A percentile compares a stretch with the other conserved stretches of the same genome.
phyloP scores from a whole-genome alignment of 2,888 invertebrate species.

The Calameuta filiformis region DNA sequence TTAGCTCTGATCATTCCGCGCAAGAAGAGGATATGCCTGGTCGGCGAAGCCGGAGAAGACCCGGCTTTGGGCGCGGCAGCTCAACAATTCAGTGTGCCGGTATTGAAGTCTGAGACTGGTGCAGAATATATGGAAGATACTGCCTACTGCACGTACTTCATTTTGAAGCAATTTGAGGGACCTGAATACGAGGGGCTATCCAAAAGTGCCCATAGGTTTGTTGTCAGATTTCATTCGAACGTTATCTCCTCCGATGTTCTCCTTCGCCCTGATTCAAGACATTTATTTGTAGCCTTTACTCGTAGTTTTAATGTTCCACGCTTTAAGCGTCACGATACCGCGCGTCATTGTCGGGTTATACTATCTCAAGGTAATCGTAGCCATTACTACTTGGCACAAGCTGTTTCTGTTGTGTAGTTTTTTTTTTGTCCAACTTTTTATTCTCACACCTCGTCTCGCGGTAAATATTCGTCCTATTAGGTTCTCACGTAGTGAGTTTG shows the following conservation, averaged over 20 bases:
- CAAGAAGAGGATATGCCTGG: slow-evolving; percentile 73
- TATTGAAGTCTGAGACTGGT: slow-evolving; percentile 73
- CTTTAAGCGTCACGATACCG: not conserved
- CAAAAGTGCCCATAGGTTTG: slow-evolving; percentile 72
- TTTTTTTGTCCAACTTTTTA: not conserved
- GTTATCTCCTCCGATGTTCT: not conserved
- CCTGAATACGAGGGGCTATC: slow-evolving; percentile 77
- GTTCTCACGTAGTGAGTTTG: not conserved
- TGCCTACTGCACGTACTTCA: slow-evolving; percentile 75
- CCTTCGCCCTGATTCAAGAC: not conserved
- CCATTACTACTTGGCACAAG: not conserved
- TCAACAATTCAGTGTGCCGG: slow-evolving; percentile 73
- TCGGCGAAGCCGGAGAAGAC: slow-evolving; percentile 71
- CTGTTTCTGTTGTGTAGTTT: not conserved
- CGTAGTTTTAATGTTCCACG: not conserved
- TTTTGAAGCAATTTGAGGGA: slow-evolving; percentile 80
- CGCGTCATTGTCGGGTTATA: not conserved
- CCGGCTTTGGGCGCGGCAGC: slow-evolving; percentile 70
- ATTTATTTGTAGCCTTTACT: not conserved
- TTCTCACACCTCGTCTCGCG: not conserved
- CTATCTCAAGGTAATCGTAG: not conserved
- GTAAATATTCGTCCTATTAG: not conserved
- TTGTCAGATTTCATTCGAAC: not conserved
- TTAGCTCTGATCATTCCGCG: slow-evolving; percentile 49
- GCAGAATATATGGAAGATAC: slow-evolving; percentile 71